A percentile compares a stretch with the other conserved stretches of the same genome.
These are phyloP conservation scores for Halcyon malimbica DNA, from an alignment of 2,113 vertebrate genomes.

Conservation along the genomic window DNA sequence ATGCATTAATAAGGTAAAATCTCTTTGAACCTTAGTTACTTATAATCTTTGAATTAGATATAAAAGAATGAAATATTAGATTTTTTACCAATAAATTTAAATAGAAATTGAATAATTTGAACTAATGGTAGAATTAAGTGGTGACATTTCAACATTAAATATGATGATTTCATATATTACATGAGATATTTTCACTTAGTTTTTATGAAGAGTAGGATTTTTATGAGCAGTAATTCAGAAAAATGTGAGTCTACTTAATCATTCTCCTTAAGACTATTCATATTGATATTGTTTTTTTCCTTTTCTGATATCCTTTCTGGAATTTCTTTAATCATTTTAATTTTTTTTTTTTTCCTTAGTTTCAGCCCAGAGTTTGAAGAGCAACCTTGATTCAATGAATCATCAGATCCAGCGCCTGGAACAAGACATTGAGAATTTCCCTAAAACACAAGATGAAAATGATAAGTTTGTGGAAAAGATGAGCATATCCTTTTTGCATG, in stretches of 20 bases:
- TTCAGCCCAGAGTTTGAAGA: constrained; percentile 92
- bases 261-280: constrained; percentile 39
- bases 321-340: not conserved
- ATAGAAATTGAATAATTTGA: constrained; percentile 77
- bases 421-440: constrained; percentile 89
- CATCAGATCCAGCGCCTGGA: constrained; percentile 88
- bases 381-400: constrained; percentile 89
- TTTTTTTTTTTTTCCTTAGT: constrained; percentile 74
- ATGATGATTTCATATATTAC: constrained; percentile 77
- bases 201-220: constrained; percentile 69
- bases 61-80: constrained; percentile 81
- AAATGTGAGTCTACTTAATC: constrained; percentile 67
- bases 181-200: constrained; percentile 71
- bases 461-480: constrained; percentile 98
- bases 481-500: constrained; percentile 92
- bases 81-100: constrained; percentile 81
- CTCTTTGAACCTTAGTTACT: constrained; percentile 67
- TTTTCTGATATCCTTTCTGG: not conserved
- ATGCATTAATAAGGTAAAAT: constrained; percentile 58
- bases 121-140: constrained; percentile 77
- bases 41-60: constrained; percentile 71
- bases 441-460: constrained; percentile 83
- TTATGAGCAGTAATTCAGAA: constrained; percentile 71
- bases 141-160: constrained; percentile 78
- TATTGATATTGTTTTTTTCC: constrained; percentile 1